Evolutionary conservation across 2,888 invertebrate species (phyloP).

Genomic region (Callyntrura guangdongensis): DNA sequence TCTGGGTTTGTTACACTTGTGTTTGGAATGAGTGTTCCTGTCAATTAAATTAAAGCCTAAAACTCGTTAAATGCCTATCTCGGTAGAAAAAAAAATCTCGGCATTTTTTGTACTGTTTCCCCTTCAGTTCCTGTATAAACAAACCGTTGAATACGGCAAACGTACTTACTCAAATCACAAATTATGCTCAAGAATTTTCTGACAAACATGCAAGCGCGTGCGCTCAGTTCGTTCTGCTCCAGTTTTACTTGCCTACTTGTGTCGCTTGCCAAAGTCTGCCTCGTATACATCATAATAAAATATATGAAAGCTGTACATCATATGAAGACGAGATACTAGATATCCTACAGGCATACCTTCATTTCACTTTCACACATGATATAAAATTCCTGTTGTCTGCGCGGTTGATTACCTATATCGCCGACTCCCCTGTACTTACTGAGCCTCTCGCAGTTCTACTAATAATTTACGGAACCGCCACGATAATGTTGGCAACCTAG

Average conservation of each 20-base stretch:
- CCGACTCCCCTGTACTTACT: constrained; percentile 18
- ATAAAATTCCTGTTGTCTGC: constrained; percentile 60
- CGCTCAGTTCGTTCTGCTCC: constrained; percentile 73
- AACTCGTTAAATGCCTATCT: constrained; percentile 58
- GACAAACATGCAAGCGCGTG: constrained; percentile 51
- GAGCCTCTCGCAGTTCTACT: neutral
- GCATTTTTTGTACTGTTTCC: constrained; percentile 46
- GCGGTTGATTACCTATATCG: constrained; percentile 55
- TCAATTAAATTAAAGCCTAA: constrained; percentile 52
- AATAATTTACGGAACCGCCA: constrained; percentile 28
- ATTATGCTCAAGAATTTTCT: constrained; percentile 59
- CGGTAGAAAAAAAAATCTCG: constrained; percentile 31
- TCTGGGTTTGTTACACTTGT: constrained; percentile 54
- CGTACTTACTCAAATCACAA: constrained; percentile 33
- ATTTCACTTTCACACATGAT: constrained; percentile 63
- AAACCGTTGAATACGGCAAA: neutral
- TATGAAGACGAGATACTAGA: constrained; percentile 29
- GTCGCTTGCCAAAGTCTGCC: constrained; percentile 73
- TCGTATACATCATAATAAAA: constrained; percentile 58
- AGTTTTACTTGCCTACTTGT: constrained; percentile 76
- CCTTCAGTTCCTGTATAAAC: constrained; percentile 29
- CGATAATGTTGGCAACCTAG: constrained; percentile 19
- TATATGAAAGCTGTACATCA: constrained; percentile 49
- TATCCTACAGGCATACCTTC: constrained; percentile 45
- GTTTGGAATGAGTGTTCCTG: constrained; percentile 61